A percentile compares a stretch with the other conserved stretches of the same genome.
phyloP scores from a whole-genome alignment of 2,113 vertebrate species.

The Ceyx melanurus region DNA sequence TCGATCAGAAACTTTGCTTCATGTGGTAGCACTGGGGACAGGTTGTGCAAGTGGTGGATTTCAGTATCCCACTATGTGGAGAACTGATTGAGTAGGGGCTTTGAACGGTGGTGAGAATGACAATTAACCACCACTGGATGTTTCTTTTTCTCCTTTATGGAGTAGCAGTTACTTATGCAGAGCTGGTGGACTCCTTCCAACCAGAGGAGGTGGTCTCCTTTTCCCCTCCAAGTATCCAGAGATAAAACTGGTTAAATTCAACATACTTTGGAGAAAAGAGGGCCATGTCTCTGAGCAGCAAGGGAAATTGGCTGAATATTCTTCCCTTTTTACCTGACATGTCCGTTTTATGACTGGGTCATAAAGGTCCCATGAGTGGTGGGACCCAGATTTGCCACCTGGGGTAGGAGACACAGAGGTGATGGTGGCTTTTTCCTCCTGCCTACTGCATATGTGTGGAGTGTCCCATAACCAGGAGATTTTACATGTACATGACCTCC shows the following conservation, averaged over 20 bases:
- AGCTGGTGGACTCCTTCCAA: background rate
- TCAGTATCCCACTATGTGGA: background rate
- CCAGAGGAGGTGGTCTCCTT: background rate
- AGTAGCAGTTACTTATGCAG: background rate
- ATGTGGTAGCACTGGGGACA: background rate
- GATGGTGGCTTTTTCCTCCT: background rate
- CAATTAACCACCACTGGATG: background rate
- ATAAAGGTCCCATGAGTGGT: background rate
- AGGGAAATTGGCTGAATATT: background rate
- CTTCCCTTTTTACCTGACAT: background rate
- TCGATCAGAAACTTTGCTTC: background rate
- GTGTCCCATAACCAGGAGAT: rapidly evolving
- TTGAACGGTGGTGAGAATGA: background rate
- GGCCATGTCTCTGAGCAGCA: background rate
- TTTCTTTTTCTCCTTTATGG: background rate
- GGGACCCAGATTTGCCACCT: background rate
- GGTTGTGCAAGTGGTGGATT: background rate
- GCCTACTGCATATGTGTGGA: background rate
- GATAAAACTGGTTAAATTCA: background rate
- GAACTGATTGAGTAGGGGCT: background rate
- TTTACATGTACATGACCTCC: rapidly evolving
- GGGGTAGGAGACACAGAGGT: rapidly evolving
- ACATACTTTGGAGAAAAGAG: background rate
- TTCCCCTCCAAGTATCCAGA: background rate
- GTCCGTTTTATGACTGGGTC: background rate